Base-by-base conservation (phyloP, 2,797 vertebrate genomes). In the Tarsius wallacei region DNA sequence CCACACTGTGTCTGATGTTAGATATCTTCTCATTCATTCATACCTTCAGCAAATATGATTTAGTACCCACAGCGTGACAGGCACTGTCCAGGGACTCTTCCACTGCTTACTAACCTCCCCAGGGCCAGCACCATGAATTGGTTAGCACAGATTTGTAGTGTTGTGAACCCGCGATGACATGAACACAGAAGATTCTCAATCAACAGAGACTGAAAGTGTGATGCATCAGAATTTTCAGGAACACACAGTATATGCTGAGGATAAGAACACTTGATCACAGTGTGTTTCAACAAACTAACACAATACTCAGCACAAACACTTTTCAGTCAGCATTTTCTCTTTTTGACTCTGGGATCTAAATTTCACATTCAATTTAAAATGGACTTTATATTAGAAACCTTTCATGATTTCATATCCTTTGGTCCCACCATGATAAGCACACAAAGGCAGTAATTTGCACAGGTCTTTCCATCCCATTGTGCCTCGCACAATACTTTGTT, bases 311-410 rank as follows among this genome's bases (percentile, higher is more conserved):
- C 68, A 74, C 11, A 51, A 68, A 73, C 10, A 66, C 14, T n/a
- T 47, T 66, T 16, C 31, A 93, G 61, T 76, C 47, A 61, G 77
- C 17, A 11, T 87, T 63, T 96, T 55, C 14, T 76, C 78, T 82
- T 87, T 89, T 53, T 73, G 84, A 86, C 51, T 17, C 0, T 63
- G 82, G 17, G 24, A 78, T 74, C 68, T 76, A 84, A 70, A 87
- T 89, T 64, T 86, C 76, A 76, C 19, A 24, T 91, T 84, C 28
- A 42, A 36, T 63, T 93, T 87, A 83, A 94, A 83, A 81, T 19
- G 13, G 71, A 84, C 74, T 53, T 91, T 36, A 31, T 51, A 63
- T 73, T 42, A 36, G 78, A 84, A 91, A 53, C 42, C 53, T 15
- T 55, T 73, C 53, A n/a, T 71, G 31, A 91, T 89, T 94, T 88